phyloP scores from a whole-genome alignment of 2,888 invertebrate species.

The Petrophora chlorosata region DNA sequence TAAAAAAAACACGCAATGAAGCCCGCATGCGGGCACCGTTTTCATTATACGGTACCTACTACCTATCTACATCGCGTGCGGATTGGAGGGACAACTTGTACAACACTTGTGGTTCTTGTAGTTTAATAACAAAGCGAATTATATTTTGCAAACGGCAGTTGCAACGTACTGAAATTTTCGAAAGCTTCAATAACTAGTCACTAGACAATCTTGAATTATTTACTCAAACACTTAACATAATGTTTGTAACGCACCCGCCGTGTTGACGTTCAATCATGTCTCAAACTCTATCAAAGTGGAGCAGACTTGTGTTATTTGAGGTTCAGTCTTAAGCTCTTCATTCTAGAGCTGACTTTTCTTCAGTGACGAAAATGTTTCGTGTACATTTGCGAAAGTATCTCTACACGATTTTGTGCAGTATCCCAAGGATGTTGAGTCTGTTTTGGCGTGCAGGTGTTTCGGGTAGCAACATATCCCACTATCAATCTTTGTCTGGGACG shows the following conservation, averaged over 20 bases:
- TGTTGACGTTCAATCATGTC: constrained; percentile 46
- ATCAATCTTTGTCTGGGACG: constrained; percentile 54
- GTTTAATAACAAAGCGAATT: no score
- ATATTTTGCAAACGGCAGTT: neutral
- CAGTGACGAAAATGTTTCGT: constrained; percentile 25
- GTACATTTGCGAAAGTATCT: constrained; percentile 29
- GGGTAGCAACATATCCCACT: constrained; percentile 55
- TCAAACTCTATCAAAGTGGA: constrained; percentile 44
- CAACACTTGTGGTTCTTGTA: no score
- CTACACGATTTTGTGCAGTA: constrained; percentile 36
- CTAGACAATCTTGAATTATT: constrained; percentile 34
- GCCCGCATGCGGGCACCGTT: no score
- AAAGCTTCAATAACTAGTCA: neutral
- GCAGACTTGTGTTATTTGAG: constrained; percentile 31
- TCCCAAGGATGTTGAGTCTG: constrained; percentile 34
- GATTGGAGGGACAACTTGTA: no score
- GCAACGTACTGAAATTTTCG: constrained; percentile 8
- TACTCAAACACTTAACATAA: constrained; percentile 51
- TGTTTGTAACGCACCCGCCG: constrained; percentile 43
- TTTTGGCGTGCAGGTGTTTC: constrained; percentile 37
- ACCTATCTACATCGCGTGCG: no score
- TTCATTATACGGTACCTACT: no score
- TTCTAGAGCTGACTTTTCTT: constrained; percentile 42
- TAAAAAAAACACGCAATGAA: no score
- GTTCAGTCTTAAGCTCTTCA: constrained; percentile 34